A percentile compares a stretch with the other conserved stretches of the same genome.
Evolutionary conservation across 2,888 invertebrate genomes (phyloP).

Genomic region (Agrochola litura): DNA sequence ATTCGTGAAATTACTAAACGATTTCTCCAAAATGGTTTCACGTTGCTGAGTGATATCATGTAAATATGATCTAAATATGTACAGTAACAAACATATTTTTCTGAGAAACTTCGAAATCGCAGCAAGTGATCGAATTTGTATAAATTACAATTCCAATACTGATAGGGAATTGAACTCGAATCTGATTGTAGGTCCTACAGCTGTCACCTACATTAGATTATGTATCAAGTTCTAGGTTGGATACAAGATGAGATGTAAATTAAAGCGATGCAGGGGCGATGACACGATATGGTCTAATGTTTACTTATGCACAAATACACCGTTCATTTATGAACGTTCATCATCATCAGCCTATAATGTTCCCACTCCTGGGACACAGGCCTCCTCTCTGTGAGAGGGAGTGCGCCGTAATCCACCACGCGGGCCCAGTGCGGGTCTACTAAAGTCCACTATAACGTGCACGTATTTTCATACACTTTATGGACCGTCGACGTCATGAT

Average conservation of each 20-base stretch:
- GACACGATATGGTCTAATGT: background rate
- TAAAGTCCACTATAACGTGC: too few relatives aligned
- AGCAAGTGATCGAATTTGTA: constrained; percentile 45
- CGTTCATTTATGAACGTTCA: background rate
- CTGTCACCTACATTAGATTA: constrained; percentile 48
- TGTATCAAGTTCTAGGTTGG: constrained; percentile 21
- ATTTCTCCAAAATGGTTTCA: background rate
- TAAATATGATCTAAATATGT: background rate
- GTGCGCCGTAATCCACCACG: too few relatives aligned
- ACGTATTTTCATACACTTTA: too few relatives aligned
- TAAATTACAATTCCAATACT: constrained; percentile 52
- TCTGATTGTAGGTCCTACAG: constrained; percentile 41
- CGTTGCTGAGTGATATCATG: background rate
- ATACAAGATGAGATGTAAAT: constrained; percentile 26
- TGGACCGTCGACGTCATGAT: too few relatives aligned
- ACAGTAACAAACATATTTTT: constrained; percentile 31
- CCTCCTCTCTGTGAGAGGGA: too few relatives aligned
- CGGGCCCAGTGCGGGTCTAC: too few relatives aligned
- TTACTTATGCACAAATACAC: background rate
- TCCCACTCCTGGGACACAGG: too few relatives aligned
- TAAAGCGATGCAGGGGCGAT: background rate
- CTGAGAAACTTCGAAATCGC: background rate
- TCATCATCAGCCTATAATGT: too few relatives aligned
- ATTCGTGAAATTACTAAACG: background rate
- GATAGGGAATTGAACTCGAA: constrained; percentile 49